Conservation (phyloP, 2,888 invertebrate genomes). For the Ditula angustiorana region DNA sequence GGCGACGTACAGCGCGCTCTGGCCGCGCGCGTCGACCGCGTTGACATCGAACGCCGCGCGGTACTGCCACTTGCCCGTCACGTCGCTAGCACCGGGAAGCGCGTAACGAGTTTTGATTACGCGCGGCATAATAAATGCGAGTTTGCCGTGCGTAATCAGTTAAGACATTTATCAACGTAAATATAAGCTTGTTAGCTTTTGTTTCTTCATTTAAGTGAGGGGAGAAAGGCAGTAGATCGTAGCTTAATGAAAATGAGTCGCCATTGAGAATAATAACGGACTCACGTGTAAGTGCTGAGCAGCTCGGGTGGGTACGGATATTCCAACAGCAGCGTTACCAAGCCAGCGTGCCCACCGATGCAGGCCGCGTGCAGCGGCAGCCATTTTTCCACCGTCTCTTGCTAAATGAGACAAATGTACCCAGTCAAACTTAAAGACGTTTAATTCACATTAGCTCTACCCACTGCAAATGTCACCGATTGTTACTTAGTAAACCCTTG, state of each 20-base stretch:
- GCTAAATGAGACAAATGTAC: conserved; percentile 68
- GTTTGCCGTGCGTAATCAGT: too few relatives aligned
- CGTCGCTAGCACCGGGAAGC: conserved; percentile 87
- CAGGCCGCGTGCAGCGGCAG: conserved; percentile 96
- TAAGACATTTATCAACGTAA: too few relatives aligned
- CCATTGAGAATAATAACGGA: conserved; percentile 12
- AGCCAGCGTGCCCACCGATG: conserved; percentile 92
- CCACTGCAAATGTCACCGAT: too few relatives aligned
- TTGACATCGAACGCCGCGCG: conserved; percentile 97
- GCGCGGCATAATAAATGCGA: too few relatives aligned
- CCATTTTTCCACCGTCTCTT: conserved; percentile 96
- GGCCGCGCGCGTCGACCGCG: conserved; percentile 94
- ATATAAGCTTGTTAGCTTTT: too few relatives aligned
- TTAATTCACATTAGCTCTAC: too few relatives aligned
- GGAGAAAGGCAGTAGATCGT: too few relatives aligned
- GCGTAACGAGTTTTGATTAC: too few relatives aligned
- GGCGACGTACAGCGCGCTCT: conserved; percentile 96
- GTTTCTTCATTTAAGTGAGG: too few relatives aligned
- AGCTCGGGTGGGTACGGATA: conserved; percentile 91
- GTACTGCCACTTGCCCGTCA: conserved; percentile 92
- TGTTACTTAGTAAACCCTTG: too few relatives aligned
- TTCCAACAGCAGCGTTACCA: conserved; percentile 92
- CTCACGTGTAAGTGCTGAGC: conserved; percentile 70
- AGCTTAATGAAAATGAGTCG: too few relatives aligned
- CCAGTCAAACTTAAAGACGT: too few relatives aligned